Base-by-base conservation (phyloP, 2,113 vertebrate genomes). In the Chloropsis hardwickii region DNA sequence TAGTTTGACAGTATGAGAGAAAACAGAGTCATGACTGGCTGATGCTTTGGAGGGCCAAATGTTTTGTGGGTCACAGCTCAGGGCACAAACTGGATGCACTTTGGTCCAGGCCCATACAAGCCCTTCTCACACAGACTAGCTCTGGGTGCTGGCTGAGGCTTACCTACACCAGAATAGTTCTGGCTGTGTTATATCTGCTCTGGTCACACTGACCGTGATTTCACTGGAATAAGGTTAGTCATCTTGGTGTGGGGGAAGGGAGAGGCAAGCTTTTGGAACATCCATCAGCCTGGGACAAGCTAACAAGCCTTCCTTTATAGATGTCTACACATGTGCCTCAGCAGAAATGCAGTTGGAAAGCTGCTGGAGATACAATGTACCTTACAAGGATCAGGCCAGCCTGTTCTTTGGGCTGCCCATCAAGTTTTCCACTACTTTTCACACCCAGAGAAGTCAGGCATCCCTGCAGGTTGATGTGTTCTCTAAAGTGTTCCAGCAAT, bases 201-300 rank as follows among this genome's bases (percentile, higher is more conserved):
- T 94, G 97, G 97, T 97, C 97, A 95, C 3, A 6, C 14, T 97
- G 97, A 97, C 97, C 92, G 0, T 95, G 90, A 96, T 92, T 95
- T 97, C 88, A 95, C 54, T 90, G 82, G 47, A 95, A 90, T 90
- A 76, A 88, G 45, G 61, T 97, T 95, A 97, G 88, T 96, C 93
- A 94, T 95, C 84, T 69, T 22, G 71, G 73, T 13, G 10, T 3
- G 4, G 58, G 72, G 60, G 56, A 88, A 78, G 83, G 93, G 91
- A 95, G 65, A 86, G 58, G 57, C 50, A 54, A 76, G 56, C 1
- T 50, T 93, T 60, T 90, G 78, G 76, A 95, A 79, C n/a, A 61
- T 61, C 31, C 35, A 33, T 76, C 88, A 6, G 66, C 45, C 64
- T 76, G 51, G 69, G 24, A 91, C 92, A 86, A 39, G 78, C 76